Evolutionary conservation across 1,140 invertebrate species (phyloP).

Genomic region (Brachionus manjavacas): DNA sequence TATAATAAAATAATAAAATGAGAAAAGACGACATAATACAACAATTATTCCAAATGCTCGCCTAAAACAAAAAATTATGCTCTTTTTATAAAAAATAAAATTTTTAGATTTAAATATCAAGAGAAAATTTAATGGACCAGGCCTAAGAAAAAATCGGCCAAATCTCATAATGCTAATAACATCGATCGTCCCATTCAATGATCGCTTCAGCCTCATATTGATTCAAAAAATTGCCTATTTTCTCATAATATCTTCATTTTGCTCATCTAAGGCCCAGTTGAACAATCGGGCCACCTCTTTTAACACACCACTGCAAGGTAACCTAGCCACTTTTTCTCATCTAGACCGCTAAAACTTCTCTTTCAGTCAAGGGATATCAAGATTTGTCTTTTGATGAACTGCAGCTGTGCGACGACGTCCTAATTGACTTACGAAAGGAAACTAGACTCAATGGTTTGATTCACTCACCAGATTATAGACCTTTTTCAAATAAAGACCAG

Average conservation of each 20-base stretch:
- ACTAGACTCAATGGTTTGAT: background rate
- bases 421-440: background rate
- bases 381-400: slow-evolving; percentile 6
- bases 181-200: background rate
- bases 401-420: background rate
- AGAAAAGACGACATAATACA: background rate
- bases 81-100: background rate
- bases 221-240: background rate
- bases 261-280: background rate
- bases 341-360: background rate
- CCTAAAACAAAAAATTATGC: background rate
- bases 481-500: background rate
- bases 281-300: background rate
- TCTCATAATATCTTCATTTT: background rate
- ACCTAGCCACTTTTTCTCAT: background rate
- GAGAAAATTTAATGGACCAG: background rate
- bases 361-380: background rate
- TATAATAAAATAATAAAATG: background rate
- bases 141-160: background rate
- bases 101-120: background rate
- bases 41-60: background rate
- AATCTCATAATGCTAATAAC: background rate
- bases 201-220: background rate
- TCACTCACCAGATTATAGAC: background rate
- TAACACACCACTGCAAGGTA: background rate